Conservation (phyloP, 2,888 invertebrate species). For the Andricus quercusramuli region DNA sequence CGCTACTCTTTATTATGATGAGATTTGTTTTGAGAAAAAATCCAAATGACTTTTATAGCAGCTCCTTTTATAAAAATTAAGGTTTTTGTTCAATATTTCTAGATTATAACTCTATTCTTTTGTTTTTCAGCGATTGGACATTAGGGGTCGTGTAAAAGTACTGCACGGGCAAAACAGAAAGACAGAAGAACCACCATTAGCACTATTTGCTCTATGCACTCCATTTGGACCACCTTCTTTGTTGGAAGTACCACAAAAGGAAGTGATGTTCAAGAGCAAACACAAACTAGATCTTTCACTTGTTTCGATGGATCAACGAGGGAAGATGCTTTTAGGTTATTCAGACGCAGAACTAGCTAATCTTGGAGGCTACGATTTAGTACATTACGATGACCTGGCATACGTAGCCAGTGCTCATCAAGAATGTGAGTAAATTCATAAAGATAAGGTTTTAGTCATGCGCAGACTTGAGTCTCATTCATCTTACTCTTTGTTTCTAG, state of each 20-base stretch:
- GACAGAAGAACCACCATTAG: slow-evolving; percentile 95
- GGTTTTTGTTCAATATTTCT: too few relatives aligned
- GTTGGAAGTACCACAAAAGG: slow-evolving; percentile 98
- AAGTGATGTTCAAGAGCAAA: slow-evolving; percentile 99
- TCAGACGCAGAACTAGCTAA: slow-evolving; percentile 94
- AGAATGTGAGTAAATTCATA: slow-evolving; percentile 89
- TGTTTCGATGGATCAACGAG: slow-evolving; percentile 98
- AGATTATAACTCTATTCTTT: slow-evolving; percentile 8
- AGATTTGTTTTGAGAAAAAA: not conserved
- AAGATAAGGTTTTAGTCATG: too few relatives aligned
- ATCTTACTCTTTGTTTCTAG: slow-evolving; percentile 80
- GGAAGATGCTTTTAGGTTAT: slow-evolving; percentile 96
- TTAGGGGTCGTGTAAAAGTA: slow-evolving; percentile 96
- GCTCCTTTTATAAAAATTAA: too few relatives aligned
- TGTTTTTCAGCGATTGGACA: slow-evolving; percentile 92
- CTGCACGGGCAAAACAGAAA: slow-evolving; percentile 98
- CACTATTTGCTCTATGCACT: slow-evolving; percentile 98
- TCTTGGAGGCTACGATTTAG: slow-evolving; percentile 98
- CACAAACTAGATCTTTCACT: slow-evolving; percentile 98
- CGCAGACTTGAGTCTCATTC: too few relatives aligned
- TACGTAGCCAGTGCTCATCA: slow-evolving; percentile 99
- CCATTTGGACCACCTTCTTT: slow-evolving; percentile 99
- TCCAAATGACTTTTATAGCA: too few relatives aligned
- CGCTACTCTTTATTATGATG: not conserved
- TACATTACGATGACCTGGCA: slow-evolving; percentile 98